These are phyloP conservation scores for Dendropsophus ebraccatus DNA, from an alignment of 2,113 vertebrate genomes.

Conservation along the genomic window DNA sequence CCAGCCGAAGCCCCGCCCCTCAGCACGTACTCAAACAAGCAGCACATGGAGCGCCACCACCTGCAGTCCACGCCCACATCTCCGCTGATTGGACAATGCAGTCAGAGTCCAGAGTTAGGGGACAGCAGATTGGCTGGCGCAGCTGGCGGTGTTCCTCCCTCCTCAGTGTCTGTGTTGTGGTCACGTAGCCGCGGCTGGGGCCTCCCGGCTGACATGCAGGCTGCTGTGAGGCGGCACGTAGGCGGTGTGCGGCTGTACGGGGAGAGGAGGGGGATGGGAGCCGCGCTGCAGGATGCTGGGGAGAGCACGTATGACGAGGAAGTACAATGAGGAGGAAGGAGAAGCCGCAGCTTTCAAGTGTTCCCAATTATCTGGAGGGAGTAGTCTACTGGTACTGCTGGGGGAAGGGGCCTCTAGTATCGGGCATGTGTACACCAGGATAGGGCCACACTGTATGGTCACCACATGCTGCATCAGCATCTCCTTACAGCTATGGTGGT, in stretches of 20 bases:
- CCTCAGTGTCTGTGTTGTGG: not conserved
- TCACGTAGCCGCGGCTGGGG: constrained; percentile 34
- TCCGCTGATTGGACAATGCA: not conserved
- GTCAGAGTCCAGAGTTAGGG: not conserved
- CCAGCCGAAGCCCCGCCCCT: not conserved
- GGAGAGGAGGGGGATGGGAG: not conserved
- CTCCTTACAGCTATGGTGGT: no score
- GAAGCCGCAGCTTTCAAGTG: no score
- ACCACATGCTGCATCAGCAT: no score
- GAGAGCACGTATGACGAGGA: not conserved
- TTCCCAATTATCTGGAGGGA: no score
- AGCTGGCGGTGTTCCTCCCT: rapidly evolving
- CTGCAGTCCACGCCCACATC: not conserved
- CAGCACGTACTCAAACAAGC: constrained; percentile 51
- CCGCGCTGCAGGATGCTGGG: no score
- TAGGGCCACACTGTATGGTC: no score
- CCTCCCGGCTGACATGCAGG: constrained; percentile 31
- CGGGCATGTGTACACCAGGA: no score
- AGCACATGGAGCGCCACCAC: not conserved
- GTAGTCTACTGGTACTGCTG: not conserved
- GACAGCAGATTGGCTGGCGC: not conserved
- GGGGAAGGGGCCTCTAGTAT: no score
- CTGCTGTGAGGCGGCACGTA: constrained; percentile 42
- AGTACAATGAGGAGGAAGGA: not conserved
- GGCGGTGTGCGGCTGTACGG: not conserved